phyloP scores from a whole-genome alignment of 2,113 vertebrate species.

The Benitochromis conjunctus region DNA sequence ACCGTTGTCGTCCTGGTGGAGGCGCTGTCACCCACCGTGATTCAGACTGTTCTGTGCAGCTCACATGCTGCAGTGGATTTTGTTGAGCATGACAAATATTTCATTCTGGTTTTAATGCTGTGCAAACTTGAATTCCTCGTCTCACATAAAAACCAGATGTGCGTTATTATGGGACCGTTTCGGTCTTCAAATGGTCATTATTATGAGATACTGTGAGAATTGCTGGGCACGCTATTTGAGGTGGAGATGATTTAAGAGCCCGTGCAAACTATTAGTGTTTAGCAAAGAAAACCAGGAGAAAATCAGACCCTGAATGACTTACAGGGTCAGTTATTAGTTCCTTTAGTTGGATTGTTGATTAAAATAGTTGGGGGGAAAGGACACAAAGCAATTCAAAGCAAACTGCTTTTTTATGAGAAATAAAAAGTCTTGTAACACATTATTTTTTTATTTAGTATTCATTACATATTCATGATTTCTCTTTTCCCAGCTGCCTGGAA shows the following conservation, averaged over 20 bases:
- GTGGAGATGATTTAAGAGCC: background rate
- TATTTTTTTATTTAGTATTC: background rate
- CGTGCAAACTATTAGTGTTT: too few species aligned
- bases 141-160: background rate
- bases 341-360: background rate
- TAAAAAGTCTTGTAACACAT: background rate
- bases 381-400: background rate
- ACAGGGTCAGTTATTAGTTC: background rate
- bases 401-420: background rate
- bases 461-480: background rate
- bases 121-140: background rate
- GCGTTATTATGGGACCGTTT: background rate
- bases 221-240: background rate
- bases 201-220: background rate
- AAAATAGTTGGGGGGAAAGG: fast-evolving
- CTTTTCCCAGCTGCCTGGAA: background rate
- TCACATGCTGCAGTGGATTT: fast-evolving
- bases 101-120: background rate
- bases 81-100: background rate
- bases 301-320: background rate
- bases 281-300: fast-evolving
- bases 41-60: background rate
- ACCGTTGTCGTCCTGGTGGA: background rate
- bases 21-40: background rate
- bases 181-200: too few species aligned